Evolutionary conservation across 2,113 vertebrate species (phyloP).

Genomic region (Elanus axillaris): DNA sequence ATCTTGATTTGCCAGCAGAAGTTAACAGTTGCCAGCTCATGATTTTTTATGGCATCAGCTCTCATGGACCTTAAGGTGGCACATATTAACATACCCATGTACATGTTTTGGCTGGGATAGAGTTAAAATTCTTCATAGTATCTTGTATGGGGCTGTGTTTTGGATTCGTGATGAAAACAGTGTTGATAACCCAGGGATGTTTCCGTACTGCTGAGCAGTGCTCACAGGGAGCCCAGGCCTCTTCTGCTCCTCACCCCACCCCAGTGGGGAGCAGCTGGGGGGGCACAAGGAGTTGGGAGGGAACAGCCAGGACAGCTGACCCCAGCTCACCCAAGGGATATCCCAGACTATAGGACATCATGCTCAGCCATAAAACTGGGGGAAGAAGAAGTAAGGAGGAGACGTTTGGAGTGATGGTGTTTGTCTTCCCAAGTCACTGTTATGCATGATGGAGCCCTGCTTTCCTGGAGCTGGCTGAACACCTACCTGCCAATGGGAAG

Average conservation of each 20-base stretch:
- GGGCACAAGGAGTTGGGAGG: accelerated
- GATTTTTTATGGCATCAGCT: neutral
- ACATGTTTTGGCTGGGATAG: neutral
- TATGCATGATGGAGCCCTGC: accelerated
- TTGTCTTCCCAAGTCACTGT: neutral
- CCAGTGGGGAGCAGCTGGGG: accelerated
- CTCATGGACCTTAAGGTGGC: neutral
- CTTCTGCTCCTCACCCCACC: neutral
- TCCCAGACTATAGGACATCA: accelerated
- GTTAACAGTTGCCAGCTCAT: neutral
- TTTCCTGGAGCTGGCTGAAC: neutral
- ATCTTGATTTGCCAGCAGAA: neutral
- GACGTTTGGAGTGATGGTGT: accelerated
- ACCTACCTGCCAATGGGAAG: accelerated
- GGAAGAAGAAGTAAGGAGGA: neutral
- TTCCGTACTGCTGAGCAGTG: accelerated
- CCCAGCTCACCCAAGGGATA: neutral
- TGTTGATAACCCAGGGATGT: neutral
- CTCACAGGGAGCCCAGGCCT: neutral
- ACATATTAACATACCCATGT: neutral
- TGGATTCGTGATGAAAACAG: neutral
- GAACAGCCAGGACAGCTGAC: neutral
- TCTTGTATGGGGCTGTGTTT: accelerated
- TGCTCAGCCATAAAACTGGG: neutral
- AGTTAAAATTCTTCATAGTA: neutral